These are phyloP conservation scores for Lonchura striata DNA, from an alignment of 2,113 vertebrate species.

Conservation along the genomic window DNA sequence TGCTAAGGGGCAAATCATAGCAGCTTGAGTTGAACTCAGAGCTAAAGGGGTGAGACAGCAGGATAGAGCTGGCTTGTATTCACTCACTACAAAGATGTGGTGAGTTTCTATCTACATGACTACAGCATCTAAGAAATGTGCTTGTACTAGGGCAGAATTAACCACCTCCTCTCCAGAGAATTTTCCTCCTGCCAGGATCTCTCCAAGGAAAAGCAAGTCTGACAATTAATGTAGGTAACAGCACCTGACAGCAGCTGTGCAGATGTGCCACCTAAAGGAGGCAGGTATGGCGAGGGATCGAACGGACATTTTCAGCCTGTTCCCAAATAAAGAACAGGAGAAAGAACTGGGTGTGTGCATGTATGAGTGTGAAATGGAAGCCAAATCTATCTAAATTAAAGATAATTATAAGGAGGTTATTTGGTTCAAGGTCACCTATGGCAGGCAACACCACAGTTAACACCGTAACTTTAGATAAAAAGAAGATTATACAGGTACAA, in stretches of 20 bases:
- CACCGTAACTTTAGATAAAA: background rate
- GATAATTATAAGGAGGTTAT: background rate
- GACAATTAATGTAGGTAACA: background rate
- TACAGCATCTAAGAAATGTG: background rate
- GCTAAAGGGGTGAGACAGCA: background rate
- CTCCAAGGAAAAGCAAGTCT: background rate
- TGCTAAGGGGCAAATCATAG: background rate
- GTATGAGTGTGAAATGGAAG: background rate
- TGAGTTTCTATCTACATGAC: background rate
- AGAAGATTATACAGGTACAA: background rate
- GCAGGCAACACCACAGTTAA: background rate
- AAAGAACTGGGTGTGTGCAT: background rate
- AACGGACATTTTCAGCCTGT: background rate
- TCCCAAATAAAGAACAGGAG: background rate
- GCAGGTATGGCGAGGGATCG: fast-evolving
- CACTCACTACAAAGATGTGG: background rate
- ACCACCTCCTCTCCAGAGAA: background rate
- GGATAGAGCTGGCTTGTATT: background rate
- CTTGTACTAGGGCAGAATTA: background rate
- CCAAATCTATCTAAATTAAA: background rate
- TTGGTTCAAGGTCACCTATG: background rate
- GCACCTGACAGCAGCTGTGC: background rate
- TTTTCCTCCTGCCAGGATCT: background rate
- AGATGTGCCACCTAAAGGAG: constrained; percentile 1
- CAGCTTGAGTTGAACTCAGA: background rate